Evolutionary conservation across 2,797 vertebrate species (phyloP).

Genomic region (Salarias fasciatus): DNA sequence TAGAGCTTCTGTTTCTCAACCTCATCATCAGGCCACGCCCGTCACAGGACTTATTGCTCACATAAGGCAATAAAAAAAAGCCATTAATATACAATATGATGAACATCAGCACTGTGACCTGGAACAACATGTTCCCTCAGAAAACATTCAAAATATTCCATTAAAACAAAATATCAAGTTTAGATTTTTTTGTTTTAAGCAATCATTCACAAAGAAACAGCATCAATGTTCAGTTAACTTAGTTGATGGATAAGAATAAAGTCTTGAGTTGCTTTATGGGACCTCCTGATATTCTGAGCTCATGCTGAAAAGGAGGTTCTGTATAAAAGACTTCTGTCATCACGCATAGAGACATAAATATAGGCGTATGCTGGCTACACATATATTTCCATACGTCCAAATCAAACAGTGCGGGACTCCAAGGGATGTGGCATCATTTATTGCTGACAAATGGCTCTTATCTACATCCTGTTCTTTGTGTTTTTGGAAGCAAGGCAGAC

Average conservation of each 20-base stretch:
- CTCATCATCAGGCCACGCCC: conserved; percentile 3
- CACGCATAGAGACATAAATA: background rate
- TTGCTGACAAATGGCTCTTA: conserved; percentile 33
- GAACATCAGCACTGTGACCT: background rate
- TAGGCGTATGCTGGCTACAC: background rate
- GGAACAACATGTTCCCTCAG: conserved; percentile 1
- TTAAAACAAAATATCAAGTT: too few species aligned
- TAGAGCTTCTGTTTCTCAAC: conserved; percentile 11
- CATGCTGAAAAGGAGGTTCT: too few species aligned
- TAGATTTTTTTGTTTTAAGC: too few species aligned
- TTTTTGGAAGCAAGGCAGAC: conserved; percentile 9
- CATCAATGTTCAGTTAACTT: too few species aligned
- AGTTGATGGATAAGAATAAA: too few species aligned
- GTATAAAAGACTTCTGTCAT: background rate
- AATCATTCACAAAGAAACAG: too few species aligned
- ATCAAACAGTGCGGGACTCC: background rate
- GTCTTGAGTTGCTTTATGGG: too few species aligned
- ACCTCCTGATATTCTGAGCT: too few species aligned
- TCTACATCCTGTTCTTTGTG: conserved; percentile 39
- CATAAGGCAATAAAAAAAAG: background rate
- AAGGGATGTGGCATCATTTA: conserved; percentile 35
- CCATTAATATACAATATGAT: too few species aligned
- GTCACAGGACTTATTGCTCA: conserved; percentile 19
- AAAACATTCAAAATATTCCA: too few species aligned
- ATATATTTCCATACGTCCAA: conserved; percentile 2